These are phyloP conservation scores for Sus scrofa DNA, from an alignment of 2,113 vertebrate genomes.

Conservation along the genomic window DNA sequence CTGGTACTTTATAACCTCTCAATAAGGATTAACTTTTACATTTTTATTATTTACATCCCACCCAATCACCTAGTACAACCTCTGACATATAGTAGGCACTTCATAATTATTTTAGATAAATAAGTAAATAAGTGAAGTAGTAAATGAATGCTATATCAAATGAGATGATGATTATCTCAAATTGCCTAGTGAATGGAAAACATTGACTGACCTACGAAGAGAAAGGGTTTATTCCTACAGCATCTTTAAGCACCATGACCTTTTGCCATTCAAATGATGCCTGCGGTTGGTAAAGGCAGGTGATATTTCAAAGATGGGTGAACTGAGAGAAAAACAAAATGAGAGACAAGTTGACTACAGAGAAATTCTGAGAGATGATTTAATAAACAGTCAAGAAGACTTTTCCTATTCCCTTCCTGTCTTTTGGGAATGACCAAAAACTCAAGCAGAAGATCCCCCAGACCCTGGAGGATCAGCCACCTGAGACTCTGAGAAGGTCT, in stretches of 20 bases:
- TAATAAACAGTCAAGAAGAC: background rate
- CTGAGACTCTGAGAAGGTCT: background rate
- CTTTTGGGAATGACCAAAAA: background rate
- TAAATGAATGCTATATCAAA: conserved; percentile 12
- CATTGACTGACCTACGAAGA: background rate
- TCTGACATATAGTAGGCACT: background rate
- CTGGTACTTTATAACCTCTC: background rate
- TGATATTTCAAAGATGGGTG: background rate
- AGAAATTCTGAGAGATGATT: background rate
- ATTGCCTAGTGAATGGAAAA: background rate
- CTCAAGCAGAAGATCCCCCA: background rate
- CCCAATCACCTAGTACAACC: background rate
- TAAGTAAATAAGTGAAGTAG: conserved; percentile 34
- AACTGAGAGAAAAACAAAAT: conserved; percentile 4
- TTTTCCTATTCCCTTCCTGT: background rate
- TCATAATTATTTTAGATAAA: background rate
- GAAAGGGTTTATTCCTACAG: background rate
- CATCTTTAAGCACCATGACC: background rate
- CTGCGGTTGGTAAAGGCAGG: background rate
- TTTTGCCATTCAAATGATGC: background rate
- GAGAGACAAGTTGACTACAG: background rate
- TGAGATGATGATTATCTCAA: background rate
- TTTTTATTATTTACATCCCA: conserved; percentile 26
- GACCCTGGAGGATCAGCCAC: too few species aligned
- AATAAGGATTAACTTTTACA: background rate